These are phyloP conservation scores for Cenopis cana DNA, from an alignment of 2,888 invertebrate genomes.

Conservation along the genomic window DNA sequence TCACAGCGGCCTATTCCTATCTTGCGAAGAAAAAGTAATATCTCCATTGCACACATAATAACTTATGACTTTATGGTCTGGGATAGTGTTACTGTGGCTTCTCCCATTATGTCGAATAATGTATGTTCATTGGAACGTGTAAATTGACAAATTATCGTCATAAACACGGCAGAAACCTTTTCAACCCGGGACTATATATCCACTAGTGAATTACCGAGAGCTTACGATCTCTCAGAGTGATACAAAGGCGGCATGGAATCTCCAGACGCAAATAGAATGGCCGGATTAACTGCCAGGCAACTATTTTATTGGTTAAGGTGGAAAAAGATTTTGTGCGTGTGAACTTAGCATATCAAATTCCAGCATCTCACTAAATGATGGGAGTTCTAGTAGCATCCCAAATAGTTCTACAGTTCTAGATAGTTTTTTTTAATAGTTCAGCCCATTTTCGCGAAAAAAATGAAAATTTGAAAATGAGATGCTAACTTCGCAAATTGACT, in stretches of 20 bases:
- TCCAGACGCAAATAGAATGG: conserved; percentile 36
- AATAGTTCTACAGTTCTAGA: too few relatives aligned
- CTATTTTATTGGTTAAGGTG: conserved; percentile 26
- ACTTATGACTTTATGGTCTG: not conserved
- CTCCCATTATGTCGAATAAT: conserved; percentile 26
- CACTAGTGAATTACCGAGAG: conserved; percentile 12
- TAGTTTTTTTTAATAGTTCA: too few relatives aligned
- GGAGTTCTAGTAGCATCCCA: too few relatives aligned
- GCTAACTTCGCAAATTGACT: too few relatives aligned
- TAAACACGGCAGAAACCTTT: not conserved
- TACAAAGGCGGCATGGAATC: conserved; percentile 25
- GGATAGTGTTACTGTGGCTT: conserved; percentile 16
- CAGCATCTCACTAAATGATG: too few relatives aligned
- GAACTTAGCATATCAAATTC: too few relatives aligned
- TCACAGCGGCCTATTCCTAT: conserved; percentile 30
- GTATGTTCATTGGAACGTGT: conserved; percentile 8
- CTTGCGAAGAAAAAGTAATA: not conserved
- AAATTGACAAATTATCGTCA: conserved; percentile 5
- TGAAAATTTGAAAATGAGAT: too few relatives aligned
- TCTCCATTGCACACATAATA: not conserved
- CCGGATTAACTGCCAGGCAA: conserved; percentile 31
- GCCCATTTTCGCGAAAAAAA: too few relatives aligned
- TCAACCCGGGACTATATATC: not conserved
- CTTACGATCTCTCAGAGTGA: conserved; percentile 27
- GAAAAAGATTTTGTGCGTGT: not conserved